Conservation (phyloP, 2,888 invertebrate species). For the Epirrhoe tristata region DNA sequence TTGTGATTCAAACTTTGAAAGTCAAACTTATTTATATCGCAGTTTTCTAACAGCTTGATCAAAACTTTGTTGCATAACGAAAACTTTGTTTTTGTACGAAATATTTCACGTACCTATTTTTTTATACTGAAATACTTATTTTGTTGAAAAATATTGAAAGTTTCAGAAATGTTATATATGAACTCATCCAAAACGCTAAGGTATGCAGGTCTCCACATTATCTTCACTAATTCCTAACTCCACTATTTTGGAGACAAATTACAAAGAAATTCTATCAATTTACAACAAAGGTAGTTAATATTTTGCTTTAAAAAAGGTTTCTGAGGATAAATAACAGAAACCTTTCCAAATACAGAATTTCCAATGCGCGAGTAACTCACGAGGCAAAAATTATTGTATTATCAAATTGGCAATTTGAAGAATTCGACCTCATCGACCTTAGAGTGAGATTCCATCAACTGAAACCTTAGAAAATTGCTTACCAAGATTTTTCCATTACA, state of each 20-base stretch:
- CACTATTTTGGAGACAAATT: too few species aligned
- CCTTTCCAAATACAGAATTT: background rate
- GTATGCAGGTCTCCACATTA: too few species aligned
- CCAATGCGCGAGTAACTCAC: background rate
- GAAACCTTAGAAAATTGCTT: constrained; percentile 31
- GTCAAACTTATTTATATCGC: constrained; percentile 17
- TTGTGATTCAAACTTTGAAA: constrained; percentile 19
- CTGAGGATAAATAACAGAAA: background rate
- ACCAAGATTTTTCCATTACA: constrained; percentile 27
- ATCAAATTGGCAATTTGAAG: constrained; percentile 1
- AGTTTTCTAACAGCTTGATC: constrained; percentile 12
- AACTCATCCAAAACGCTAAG: too few species aligned
- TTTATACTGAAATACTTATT: too few species aligned
- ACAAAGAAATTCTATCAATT: too few species aligned
- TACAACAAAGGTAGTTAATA: background rate
- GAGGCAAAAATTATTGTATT: background rate
- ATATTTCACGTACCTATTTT: background rate
- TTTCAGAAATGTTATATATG: too few species aligned
- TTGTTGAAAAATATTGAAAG: too few species aligned
- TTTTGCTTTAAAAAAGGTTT: background rate
- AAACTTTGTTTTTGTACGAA: background rate
- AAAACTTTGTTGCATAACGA: constrained; percentile 2
- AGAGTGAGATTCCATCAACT: constrained; percentile 26
- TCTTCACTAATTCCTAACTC: too few species aligned
- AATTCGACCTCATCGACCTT: constrained; percentile 16